These are phyloP conservation scores for Hirtodrosophila trivittata DNA, from an alignment of 2,888 invertebrate species.

Conservation along the genomic window DNA sequence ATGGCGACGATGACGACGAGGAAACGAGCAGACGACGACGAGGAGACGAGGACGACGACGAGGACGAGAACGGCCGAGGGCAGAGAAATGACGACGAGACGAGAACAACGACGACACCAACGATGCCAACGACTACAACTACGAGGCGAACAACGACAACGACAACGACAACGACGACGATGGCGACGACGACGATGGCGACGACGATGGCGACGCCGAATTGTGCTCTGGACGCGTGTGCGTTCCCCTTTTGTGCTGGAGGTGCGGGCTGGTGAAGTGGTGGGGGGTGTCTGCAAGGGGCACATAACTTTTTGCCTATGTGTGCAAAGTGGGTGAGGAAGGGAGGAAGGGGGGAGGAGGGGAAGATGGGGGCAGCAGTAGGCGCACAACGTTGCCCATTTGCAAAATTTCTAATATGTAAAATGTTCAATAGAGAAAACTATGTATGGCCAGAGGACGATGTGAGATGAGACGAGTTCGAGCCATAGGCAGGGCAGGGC, in stretches of 20 bases:
- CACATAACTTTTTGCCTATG: slow-evolving; percentile 71
- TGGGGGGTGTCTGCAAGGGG: slow-evolving; percentile 35
- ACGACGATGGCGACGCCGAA: slow-evolving; percentile 57
- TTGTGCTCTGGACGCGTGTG: slow-evolving; percentile 70
- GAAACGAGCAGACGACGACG: slow-evolving; percentile 27
- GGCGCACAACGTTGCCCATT: slow-evolving; percentile 69
- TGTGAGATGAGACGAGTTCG: slow-evolving; percentile 16
- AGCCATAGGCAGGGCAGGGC: slow-evolving; percentile 2
- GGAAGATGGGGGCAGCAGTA: slow-evolving; percentile 22
- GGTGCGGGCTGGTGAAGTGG: slow-evolving; percentile 3
- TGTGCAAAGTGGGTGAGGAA: slow-evolving; percentile 9
- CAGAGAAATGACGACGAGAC: slow-evolving; percentile 15
- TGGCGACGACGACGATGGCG: slow-evolving; percentile 46
- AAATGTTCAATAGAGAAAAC: slow-evolving; percentile 80
- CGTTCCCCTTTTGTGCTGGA: slow-evolving; percentile 42
- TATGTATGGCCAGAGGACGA: slow-evolving; percentile 64
- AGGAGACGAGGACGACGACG: slow-evolving; percentile 50
- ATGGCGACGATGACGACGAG: slow-evolving; percentile 33
- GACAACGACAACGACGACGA: slow-evolving; percentile 30
- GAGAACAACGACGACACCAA: slow-evolving; percentile 31
- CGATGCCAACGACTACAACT: slow-evolving; percentile 30
- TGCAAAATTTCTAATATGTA: slow-evolving; percentile 80
- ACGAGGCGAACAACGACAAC: slow-evolving; percentile 9
- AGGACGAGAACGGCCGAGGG: slow-evolving; percentile 24
- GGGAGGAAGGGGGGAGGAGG: neutral